Evolutionary conservation across 2,113 vertebrate genomes (phyloP), one percentile per base, ranked within the genome.

Genomic region (Entomyzon cyanotis): DNA sequence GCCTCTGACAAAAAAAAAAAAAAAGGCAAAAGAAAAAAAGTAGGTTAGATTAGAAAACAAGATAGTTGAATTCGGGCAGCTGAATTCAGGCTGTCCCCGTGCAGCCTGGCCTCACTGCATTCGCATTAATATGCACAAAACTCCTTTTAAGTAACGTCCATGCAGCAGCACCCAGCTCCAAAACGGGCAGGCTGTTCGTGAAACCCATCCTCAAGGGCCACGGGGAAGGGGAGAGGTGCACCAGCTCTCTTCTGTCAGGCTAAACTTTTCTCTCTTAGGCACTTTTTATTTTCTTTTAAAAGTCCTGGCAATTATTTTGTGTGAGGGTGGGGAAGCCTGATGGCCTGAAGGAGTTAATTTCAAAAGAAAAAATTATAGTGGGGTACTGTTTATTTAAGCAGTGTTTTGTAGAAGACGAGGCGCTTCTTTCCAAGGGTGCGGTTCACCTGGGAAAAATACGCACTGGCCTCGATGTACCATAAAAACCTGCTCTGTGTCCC

Each of bases 1-100:
- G 68, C 53, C 77, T 84, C 73, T 25, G 58, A 93, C 41, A 30
- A 56, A 84, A 79, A 49, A 49, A 83, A 56, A 52, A 30, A 20
- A 28, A 55, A 62, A 19, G 18, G 30, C 2, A 44, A 58, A 68
- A 59, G 3, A 46, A 64, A 74, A 84, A 91, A 93, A 96, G 88
- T 91, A 96, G 96, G 96, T 95, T 97, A 95, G 89, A 94, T 94
- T 89, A 97, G 92, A 95, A 98, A 95, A 94, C 75, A 84, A 87
- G 94, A 96, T 82, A 94, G 87, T 58, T 55, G 62, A 55, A 84
- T 74, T 74, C 82, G 90, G 69, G 35, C 76, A 84, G 91, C 82
- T 39, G 94, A 89, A 93, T 96, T 55, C 39, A 39, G 4, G 64
- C 71, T 80, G 92, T 96, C 94, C 79, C 94, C 3, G 0, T 0